These are phyloP conservation scores for Micropoecilia bifurca DNA, from an alignment of 2,797 vertebrate genomes.

Conservation along the genomic window DNA sequence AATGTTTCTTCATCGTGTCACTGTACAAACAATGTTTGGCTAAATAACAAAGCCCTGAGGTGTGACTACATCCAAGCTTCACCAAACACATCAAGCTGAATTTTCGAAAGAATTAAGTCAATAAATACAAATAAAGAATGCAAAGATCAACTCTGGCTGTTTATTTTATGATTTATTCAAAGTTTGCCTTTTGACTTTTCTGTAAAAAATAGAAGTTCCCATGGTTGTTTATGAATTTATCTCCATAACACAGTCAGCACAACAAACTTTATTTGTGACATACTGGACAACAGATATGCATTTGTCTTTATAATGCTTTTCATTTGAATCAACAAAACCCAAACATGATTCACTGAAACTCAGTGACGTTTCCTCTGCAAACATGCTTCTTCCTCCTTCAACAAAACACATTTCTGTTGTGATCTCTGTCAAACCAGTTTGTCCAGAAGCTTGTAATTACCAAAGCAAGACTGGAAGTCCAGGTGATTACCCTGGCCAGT, in stretches of 20 bases:
- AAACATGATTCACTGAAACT: constrained; percentile 58
- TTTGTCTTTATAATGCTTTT: neutral
- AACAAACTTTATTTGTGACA: neutral
- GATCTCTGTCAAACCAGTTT: constrained; percentile 83
- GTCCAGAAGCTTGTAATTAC: constrained; percentile 43
- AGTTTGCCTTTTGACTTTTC: neutral
- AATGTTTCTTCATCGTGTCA: neutral
- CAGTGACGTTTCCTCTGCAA: constrained; percentile 35
- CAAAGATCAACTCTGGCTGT: neutral
- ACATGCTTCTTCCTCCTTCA: constrained; percentile 22
- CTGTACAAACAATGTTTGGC: neutral
- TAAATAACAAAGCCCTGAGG: neutral
- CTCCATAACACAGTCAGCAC: neutral
- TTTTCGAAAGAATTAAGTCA: neutral
- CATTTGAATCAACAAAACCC: constrained; percentile 19
- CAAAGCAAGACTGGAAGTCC: constrained; percentile 20
- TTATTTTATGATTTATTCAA: neutral
- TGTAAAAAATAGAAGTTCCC: neutral
- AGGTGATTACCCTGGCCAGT: constrained; percentile 3
- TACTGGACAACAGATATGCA: neutral
- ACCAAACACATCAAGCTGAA: neutral
- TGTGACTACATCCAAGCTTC: neutral
- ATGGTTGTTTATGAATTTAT: neutral
- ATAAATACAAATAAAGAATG: neutral
- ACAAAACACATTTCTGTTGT: constrained; percentile 20